A percentile compares a stretch with the other conserved stretches of the same genome.
phyloP scores from a whole-genome alignment of 2,888 invertebrate genomes.

The Lasioglossum figueresi region DNA sequence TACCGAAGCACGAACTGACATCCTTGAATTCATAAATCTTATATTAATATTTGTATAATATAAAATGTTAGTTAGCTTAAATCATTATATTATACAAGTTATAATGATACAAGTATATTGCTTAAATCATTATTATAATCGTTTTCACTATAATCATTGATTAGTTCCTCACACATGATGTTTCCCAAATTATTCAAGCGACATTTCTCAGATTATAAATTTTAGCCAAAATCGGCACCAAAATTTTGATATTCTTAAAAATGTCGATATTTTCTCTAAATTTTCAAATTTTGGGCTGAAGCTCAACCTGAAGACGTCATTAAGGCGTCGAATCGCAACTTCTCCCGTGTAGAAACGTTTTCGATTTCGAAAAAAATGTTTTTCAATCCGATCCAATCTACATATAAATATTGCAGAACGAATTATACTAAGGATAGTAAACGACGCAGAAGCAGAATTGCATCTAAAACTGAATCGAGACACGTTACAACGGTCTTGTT shows the following conservation, averaged over 20 bases:
- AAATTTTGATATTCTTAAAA: too few relatives aligned
- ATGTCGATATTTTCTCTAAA: too few relatives aligned
- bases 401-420: not conserved
- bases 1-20: not conserved
- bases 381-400: too few relatives aligned
- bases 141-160: not conserved
- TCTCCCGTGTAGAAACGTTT: too few relatives aligned
- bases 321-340: too few relatives aligned
- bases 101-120: too few relatives aligned
- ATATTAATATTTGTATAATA: not conserved
- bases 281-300: too few relatives aligned
- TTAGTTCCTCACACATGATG: not conserved
- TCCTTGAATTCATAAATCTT: not conserved
- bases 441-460: not conserved
- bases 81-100: too few relatives aligned
- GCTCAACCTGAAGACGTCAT: too few relatives aligned
- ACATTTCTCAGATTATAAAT: not conserved
- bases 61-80: not conserved
- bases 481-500: constrained; percentile 8
- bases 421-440: not conserved
- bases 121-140: not conserved
- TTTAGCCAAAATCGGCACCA: not conserved
- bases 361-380: too few relatives aligned
- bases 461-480: constrained; percentile 19
- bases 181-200: not conserved